Evolutionary conservation across 2,113 vertebrate genomes (phyloP), one percentile per base, ranked within the genome.

Genomic region (Brevimyrus niger): DNA sequence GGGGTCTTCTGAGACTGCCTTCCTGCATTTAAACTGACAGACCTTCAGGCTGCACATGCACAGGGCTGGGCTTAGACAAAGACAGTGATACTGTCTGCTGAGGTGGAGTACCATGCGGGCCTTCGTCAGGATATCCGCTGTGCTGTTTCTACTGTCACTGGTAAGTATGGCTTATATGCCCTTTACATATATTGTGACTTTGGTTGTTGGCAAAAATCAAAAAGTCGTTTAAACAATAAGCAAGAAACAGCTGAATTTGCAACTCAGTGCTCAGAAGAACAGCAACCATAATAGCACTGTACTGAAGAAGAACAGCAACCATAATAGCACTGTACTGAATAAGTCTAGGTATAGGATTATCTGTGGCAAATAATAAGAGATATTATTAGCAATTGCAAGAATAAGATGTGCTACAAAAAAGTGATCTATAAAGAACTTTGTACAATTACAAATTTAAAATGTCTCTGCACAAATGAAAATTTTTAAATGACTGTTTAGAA

Each of bases 131-230:
- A 90, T 55, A 83, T 89, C 17, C 4, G 84, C 89, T 19, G n/a
- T 90, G 9, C 1, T 58, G 84, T 8, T 93, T 89, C 85, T 94
- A 17, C 1, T 91, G 0, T 35, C 90, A 13, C 90, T 94, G 94
- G 94, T 94, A 93, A 93, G 93, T 85, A 55, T 51, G 27, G 13
- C 10, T 31, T 86, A 23, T 86, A 53, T 82, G 1, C 42, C 19
- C 7, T 19, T 38, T 82, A 44, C 35, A 44, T 6, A 82, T 42
- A 82, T 42, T 44, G 35, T 82, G 19, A 17, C 27, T 69, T 69
- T 27, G n/a, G 27, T 27, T 31, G n/a, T 69, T 27, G 3, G 61
- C 61, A 15, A 31, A 69, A 27, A 31, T 69, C 10, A 82, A 82
- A 82, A 82, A 44, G 13, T 82, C 2, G 0, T 82, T 44, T 82